Evolutionary conservation across 2,888 invertebrate genomes (phyloP), one percentile per base, ranked within the genome.

Genomic region (Aphidoletes aphidimyza): DNA sequence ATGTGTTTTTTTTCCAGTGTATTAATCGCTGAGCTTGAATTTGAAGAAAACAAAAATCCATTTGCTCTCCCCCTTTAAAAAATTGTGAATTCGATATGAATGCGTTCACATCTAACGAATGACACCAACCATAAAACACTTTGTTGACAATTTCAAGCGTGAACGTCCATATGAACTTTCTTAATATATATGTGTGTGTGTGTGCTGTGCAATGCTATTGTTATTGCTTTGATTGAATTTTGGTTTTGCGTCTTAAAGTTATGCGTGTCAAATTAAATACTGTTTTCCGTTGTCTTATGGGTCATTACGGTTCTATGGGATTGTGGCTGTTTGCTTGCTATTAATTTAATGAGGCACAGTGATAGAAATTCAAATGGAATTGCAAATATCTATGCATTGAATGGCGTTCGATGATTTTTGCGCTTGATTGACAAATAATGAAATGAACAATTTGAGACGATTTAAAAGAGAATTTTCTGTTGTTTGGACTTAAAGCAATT

Each of bases 41-140:
- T 69, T 30, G 11, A 11, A n/a, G n/a, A n/a, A n/a, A n/a, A n/a
- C n/a, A n/a, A n/a, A n/a, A n/a, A n/a, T 30, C 5, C 11, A 69
- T 69, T 69, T 69, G 26, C 34, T 69, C 30, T 26, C 30, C 69
- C 54, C 22, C 22, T 54, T 54, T 54, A 22, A n/a, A 22, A 22
- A 2, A 6, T 5, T 11, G 17, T 17, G 17, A 47, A 11, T 47
- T 17, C 19, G n/a, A n/a, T n/a, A n/a, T 17, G 17, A 47, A 17
- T 47, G 47, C 47, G 47, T 54, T 54, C 14, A 26, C 22, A 19
- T 54, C 69, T 69, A 69, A 69, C 69, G 11, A 69, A 69, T 69
- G 69, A 69, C 69, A n/a, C 30, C 69, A 69, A 69, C 69, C 69
- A 69, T 69, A 69, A 69, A 69, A 34, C 69, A 69, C 69, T 69